A percentile compares a stretch with the other conserved stretches of the same genome.
Conservation (phyloP, 2,888 invertebrate genomes). For the Koerneria pararmatus region DNA sequence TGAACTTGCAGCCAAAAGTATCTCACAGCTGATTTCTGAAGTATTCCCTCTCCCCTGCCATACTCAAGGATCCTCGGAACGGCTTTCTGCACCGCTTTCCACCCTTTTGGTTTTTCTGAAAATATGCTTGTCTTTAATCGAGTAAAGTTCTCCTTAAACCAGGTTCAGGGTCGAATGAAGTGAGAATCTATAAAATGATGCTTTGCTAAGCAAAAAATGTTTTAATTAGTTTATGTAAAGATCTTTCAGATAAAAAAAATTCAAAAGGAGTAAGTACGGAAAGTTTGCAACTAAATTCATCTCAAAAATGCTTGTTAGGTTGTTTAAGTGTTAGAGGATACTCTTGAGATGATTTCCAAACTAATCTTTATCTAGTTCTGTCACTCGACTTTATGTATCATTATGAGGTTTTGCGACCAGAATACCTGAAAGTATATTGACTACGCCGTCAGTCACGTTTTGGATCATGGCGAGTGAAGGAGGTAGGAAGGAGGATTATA, state of each 20-base stretch:
- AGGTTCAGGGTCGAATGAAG: no score
- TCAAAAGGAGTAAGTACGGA: no score
- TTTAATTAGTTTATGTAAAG: no score
- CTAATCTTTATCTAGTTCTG: background rate
- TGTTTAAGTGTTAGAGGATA: background rate
- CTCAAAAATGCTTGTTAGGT: background rate
- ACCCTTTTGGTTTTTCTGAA: slow-evolving; percentile 46
- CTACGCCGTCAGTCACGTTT: slow-evolving; percentile 48
- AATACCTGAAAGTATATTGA: slow-evolving; percentile 34
- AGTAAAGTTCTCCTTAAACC: no score
- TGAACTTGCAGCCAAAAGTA: background rate
- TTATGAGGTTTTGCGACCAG: slow-evolving; percentile 9
- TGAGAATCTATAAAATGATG: no score
- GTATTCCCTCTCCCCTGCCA: slow-evolving; percentile 56
- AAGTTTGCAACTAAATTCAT: no score
- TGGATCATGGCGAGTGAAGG: slow-evolving; percentile 38
- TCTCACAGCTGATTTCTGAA: slow-evolving; percentile 35
- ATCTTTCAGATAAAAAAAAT: no score
- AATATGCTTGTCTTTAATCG: slow-evolving; percentile 20
- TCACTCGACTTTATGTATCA: background rate
- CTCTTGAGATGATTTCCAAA: background rate
- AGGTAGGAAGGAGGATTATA: background rate
- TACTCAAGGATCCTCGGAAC: slow-evolving; percentile 56
- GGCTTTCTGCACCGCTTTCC: slow-evolving; percentile 53
- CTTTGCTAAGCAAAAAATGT: no score